Base-by-base conservation (phyloP, 2,888 invertebrate genomes). In the Salticus scenicus region DNA sequence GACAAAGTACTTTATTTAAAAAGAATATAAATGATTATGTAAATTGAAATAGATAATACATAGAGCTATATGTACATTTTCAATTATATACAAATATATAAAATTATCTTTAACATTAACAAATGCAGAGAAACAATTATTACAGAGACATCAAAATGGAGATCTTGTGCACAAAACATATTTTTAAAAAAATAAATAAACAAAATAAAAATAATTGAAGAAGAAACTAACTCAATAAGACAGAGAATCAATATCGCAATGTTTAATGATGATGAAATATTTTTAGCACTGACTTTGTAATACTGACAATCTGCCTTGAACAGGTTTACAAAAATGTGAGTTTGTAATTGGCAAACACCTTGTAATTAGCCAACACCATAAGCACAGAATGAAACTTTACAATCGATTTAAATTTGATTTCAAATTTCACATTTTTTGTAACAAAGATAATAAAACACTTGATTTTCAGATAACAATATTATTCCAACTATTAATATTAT, bases 41-140 rank as follows among this genome's bases (percentile, higher is more conserved):
- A 57, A 57, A 57, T 24, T 20, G 57, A 57, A 57, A 57, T 57
- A 17, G 24, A 57, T 57, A 37, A 37, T n/a, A n/a, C n/a, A n/a
- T n/a, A 57, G 24, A 57, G 7, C 20, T 24, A 24, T 57, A 57
- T 57, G 57, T 57, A 57, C 57, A 57, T 17, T 57, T 24, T 24
- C 24, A 24, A 24, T 57, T 57, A 57, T 57, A 12, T 57, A 57
- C 57, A 57, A 57, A 57, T 24, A 57, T 57, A 57, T 57, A 24
- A 57, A 24, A 57, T 24, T 24, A 57, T 24, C n/a, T n/a, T n/a
- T n/a, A 1, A 57, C 57, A 57, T 24, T 12, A 7, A 24, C 1
- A 57, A 57, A 20, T 57, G 24, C 20, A 57, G 2, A n/a, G 24
- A 24, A 24, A 47, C 47, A 47, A 24, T 5, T 5, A 24, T 12